Evolutionary conservation across 1,140 invertebrate species (phyloP), one percentile per base, ranked within the genome.

Genomic region (Hetaerina americana): DNA sequence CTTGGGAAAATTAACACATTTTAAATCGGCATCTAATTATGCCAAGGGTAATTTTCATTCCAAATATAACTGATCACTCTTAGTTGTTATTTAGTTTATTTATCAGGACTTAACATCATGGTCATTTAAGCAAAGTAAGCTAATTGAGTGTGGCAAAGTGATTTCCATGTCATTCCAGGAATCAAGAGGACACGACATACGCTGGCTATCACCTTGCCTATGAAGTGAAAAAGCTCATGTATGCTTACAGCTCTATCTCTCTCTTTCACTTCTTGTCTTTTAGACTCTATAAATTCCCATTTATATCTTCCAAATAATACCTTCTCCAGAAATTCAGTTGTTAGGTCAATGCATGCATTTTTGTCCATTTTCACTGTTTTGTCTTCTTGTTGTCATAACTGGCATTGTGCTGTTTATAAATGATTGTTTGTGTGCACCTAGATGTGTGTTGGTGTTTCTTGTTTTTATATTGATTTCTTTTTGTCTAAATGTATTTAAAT

Each of bases 161-260:
- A 26, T 68, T 68, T 68, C 67, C 27, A 26, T 26, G 27, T 68
- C 25, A 68, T 68, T 68, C 25, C 67, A 68, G 25, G 67, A 68
- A 88, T 85, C 85, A 89, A 86, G 93, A 95, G 85, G 90, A 92
- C 85, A 87, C 90, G 83, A 88, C 90, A 86, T 93, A 94, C 87
- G 90, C 93, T 87, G 93, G 93, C 85, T 96, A 96, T 89, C 94
- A 96, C 88, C 92, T 97, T 86, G 93, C 94, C 88, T 97, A 96
- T 89, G 94, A 97, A 95, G 94, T 97, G 86, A 96, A 97, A 93
- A 97, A 97, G 88, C 93, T 97, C 88, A 96, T 97, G 95, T 96
- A 96, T 88, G 92, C 90, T 87, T 88, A 82, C 76, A 67, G 70
- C 70, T 76, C 73, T 75, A 76, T 70, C 66, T 68, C 25, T 70